Conservation (phyloP, 1,140 invertebrate species). For the Hypothenemus hampei region DNA sequence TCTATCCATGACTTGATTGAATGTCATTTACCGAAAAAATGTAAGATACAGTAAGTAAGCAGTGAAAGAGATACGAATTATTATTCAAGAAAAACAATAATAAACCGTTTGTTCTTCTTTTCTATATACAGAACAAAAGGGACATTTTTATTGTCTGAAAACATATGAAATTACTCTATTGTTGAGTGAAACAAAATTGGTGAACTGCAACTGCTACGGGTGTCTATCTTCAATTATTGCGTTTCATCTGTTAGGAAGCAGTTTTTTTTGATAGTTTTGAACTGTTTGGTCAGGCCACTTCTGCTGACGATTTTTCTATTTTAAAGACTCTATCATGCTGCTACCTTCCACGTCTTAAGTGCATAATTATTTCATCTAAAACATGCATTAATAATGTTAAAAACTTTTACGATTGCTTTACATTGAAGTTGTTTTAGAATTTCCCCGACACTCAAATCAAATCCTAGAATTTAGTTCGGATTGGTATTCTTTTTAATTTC, state of each 20-base stretch:
- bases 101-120: too few relatives aligned
- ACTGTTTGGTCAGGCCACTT: background rate
- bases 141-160: background rate
- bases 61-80: too few relatives aligned
- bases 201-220: background rate
- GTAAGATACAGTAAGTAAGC: too few relatives aligned
- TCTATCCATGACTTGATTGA: too few relatives aligned
- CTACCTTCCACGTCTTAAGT: background rate
- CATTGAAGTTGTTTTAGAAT: background rate
- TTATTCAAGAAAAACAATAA: too few relatives aligned
- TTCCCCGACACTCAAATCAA: background rate
- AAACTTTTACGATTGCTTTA: background rate
- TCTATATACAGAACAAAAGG: too few relatives aligned
- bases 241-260: background rate
- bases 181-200: background rate
- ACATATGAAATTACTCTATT: background rate
- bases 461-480: background rate
- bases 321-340: background rate
- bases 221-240: background rate
- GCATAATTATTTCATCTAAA: background rate
- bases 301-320: background rate
- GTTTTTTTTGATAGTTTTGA: background rate
- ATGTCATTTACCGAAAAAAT: too few relatives aligned
- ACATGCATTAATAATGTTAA: background rate
- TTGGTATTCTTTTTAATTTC: background rate